Percentiles rank a stretch among this genome's conserved stretches.
These are phyloP conservation scores for Venturia canescens DNA, from an alignment of 1,140 invertebrate species.

Conservation along the genomic window DNA sequence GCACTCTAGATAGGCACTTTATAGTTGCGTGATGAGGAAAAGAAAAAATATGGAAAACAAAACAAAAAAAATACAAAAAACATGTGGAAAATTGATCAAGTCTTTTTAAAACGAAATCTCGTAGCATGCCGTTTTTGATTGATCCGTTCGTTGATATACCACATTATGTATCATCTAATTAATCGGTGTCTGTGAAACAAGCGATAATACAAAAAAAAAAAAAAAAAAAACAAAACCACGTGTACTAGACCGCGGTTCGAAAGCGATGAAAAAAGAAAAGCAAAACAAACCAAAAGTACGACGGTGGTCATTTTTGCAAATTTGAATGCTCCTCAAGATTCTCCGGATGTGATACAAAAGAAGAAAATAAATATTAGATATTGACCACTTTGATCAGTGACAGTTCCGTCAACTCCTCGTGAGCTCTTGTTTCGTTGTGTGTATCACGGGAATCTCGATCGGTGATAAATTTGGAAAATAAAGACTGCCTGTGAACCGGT, in stretches of 20 bases:
- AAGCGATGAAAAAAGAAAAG: neutral
- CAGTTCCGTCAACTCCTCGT: neutral
- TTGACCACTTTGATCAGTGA: neutral
- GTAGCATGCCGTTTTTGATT: constrained; percentile 41
- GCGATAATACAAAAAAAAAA: constrained; percentile 25
- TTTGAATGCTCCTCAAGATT: neutral
- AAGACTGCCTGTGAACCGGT: neutral
- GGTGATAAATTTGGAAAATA: neutral
- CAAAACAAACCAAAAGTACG: no score
- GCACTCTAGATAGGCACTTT: constrained; percentile 63
- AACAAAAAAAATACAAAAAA: neutral
- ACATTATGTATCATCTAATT: constrained; percentile 52
- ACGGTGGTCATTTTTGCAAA: neutral
- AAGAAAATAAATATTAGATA: neutral
- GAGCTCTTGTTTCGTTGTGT: neutral
- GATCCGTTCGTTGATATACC: constrained; percentile 46
- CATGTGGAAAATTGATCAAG: constrained; percentile 30
- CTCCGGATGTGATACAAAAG: neutral
- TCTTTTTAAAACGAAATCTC: constrained; percentile 46
- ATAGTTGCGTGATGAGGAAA: constrained; percentile 49
- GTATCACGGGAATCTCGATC: neutral
- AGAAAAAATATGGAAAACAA: neutral
- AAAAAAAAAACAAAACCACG: constrained; percentile 5
- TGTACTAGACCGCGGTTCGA: neutral
- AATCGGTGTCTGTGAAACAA: constrained; percentile 59